A percentile compares a stretch with the other conserved stretches of the same genome.
Evolutionary conservation across 2,797 vertebrate species (phyloP).

Genomic region (Perodicticus potto): DNA sequence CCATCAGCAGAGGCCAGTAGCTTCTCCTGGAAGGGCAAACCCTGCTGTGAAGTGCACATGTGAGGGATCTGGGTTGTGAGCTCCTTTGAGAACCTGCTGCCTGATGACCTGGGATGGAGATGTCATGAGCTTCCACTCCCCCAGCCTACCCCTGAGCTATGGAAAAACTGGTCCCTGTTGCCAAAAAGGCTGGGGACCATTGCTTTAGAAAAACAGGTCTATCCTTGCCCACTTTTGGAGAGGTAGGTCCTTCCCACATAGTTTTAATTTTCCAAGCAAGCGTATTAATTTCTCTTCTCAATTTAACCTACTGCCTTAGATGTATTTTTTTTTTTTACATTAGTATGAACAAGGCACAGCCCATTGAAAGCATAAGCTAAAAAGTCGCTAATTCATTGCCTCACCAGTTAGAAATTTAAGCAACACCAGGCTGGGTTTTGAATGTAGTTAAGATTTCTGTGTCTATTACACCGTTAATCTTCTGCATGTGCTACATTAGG

Average conservation of each 20-base stretch:
- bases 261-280: neutral
- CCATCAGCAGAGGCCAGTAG: too few relatives aligned
- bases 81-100: too few relatives aligned
- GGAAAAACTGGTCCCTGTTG: too few relatives aligned
- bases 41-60: too few relatives aligned
- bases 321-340: neutral
- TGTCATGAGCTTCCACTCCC: too few relatives aligned
- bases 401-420: conserved; percentile 28
- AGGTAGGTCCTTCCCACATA: neutral
- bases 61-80: too few relatives aligned
- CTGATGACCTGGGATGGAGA: too few relatives aligned
- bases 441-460: neutral
- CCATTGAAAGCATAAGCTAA: neutral
- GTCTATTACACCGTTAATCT: conserved; percentile 57
- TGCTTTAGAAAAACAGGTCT: neutral
- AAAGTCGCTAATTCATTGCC: neutral
- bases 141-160: too few relatives aligned
- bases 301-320: neutral
- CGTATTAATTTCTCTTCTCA: neutral
- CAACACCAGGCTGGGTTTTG: neutral
- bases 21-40: too few relatives aligned
- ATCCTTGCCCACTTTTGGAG: neutral
- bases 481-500: neutral
- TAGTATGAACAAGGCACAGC: neutral
- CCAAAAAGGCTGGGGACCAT: too few relatives aligned